phyloP scores from a whole-genome alignment of 2,888 invertebrate genomes.

The Oscheius onirici region DNA sequence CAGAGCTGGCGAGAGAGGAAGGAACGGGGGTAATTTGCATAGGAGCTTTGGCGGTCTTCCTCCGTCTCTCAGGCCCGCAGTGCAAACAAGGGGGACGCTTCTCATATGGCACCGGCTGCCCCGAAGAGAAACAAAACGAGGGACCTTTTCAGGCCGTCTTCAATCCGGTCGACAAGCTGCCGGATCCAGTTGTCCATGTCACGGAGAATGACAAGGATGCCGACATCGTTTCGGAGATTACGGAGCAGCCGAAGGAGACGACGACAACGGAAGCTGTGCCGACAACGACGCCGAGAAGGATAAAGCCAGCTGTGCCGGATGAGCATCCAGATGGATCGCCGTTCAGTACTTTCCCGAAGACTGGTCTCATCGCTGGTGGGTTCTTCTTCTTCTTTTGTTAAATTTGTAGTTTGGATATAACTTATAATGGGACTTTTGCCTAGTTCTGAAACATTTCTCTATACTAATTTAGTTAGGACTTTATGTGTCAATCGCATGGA shows the following conservation, averaged over 20 bases:
- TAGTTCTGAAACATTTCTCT: not conserved
- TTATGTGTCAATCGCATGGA: slow-evolving; percentile 19
- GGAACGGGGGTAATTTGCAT: slow-evolving; percentile 8
- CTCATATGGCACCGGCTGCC: slow-evolving; percentile 17
- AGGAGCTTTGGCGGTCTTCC: slow-evolving; percentile 18
- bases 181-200: slow-evolving; percentile 13
- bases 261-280: not conserved
- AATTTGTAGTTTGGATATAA: not conserved
- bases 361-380: slow-evolving; percentile 34
- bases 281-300: slow-evolving; percentile 2
- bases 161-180: slow-evolving; percentile 24
- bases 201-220: slow-evolving; percentile 14
- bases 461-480: not conserved
- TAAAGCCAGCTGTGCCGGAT: slow-evolving; percentile 6
- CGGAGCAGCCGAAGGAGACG: slow-evolving; percentile 5
- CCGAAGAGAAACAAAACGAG: not conserved
- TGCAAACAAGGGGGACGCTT: slow-evolving; percentile 12
- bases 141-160: slow-evolving; percentile 28
- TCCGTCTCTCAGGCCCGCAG: slow-evolving; percentile 1
- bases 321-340: slow-evolving; percentile 8
- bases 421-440: not conserved
- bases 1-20: slow-evolving; percentile 3
- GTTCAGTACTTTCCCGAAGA: slow-evolving; percentile 30
- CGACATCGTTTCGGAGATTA: slow-evolving; percentile 14
- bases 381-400: not conserved